These are phyloP conservation scores for Athene noctua DNA, from an alignment of 2,113 vertebrate species.

Conservation along the genomic window DNA sequence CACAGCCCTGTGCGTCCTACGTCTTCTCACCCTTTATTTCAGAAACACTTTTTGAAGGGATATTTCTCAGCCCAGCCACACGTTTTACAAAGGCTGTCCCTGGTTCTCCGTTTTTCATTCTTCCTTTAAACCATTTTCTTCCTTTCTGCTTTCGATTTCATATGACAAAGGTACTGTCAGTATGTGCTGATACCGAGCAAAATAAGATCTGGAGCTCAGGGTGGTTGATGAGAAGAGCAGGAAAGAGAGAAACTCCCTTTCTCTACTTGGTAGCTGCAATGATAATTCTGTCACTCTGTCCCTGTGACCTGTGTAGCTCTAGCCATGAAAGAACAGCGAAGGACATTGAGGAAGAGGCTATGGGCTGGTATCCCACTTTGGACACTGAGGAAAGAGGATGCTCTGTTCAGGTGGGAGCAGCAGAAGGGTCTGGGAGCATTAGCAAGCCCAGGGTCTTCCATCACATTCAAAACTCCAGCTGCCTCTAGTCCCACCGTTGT, in stretches of 20 bases:
- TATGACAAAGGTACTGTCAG: background rate
- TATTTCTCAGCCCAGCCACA: background rate
- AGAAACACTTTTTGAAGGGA: background rate
- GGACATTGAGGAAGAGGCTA: background rate
- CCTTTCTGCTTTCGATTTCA: background rate
- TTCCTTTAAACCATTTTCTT: background rate
- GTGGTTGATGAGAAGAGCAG: background rate
- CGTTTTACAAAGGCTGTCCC: background rate
- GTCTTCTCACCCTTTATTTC: background rate
- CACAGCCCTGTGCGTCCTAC: fast-evolving
- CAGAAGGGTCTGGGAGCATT: background rate
- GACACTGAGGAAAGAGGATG: background rate
- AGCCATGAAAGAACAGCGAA: background rate
- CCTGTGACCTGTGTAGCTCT: background rate
- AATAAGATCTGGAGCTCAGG: background rate
- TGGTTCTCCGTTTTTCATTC: background rate
- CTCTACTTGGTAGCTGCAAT: background rate
- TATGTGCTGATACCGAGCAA: background rate
- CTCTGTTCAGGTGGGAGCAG: background rate
- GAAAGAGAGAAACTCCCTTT: background rate
- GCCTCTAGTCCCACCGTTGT: background rate
- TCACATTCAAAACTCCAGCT: background rate
- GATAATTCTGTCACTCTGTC: background rate
- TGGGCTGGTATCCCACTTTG: background rate
- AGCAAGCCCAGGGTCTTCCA: background rate